Conservation (phyloP, 2,797 vertebrate species). For the Rhinella marina region DNA sequence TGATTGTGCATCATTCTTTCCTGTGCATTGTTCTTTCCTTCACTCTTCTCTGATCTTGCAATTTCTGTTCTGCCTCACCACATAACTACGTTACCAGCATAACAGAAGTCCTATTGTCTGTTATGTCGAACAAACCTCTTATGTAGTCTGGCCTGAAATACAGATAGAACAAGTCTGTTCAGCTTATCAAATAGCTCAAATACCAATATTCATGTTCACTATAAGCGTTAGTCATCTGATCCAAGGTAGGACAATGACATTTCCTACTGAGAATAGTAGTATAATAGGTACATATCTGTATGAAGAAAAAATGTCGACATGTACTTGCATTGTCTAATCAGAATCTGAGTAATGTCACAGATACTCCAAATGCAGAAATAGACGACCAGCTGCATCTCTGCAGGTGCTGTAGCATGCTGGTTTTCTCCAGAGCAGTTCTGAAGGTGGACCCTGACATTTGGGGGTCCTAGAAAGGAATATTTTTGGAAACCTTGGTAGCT, state of each 20-base stretch:
- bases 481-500: background rate
- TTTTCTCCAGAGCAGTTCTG: too few species aligned
- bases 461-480: too few species aligned
- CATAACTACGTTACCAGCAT: background rate
- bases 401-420: too few species aligned
- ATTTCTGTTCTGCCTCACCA: background rate
- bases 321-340: background rate
- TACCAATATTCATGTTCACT: background rate
- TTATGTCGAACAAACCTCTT: background rate
- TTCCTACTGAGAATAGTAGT: background rate
- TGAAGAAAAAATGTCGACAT: background rate
- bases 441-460: too few species aligned
- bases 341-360: background rate
- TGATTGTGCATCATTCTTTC: background rate
- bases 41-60: background rate
- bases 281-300: background rate
- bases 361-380: background rate
- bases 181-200: constrained; percentile 13
- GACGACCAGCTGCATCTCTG: too few species aligned
- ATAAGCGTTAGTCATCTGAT: background rate
- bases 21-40: background rate
- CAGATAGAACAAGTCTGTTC: constrained; percentile 37
- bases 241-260: background rate
- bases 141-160: constrained; percentile 35
- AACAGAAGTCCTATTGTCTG: constrained; percentile 39